phyloP scores from a whole-genome alignment of 2,797 vertebrate species.

The Champsocephalus gunnari region DNA sequence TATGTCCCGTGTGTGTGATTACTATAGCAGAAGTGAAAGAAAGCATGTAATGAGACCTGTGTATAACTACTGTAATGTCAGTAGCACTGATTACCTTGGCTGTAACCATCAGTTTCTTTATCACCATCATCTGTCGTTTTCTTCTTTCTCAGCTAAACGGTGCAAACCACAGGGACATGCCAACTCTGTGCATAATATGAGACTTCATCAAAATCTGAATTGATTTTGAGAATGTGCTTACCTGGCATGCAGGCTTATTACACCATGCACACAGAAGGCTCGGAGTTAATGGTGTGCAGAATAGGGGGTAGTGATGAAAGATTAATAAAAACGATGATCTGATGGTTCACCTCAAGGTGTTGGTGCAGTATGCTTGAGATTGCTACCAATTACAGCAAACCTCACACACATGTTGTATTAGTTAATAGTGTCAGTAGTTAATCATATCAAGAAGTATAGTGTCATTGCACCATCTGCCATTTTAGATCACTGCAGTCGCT shows the following conservation, averaged over 20 bases:
- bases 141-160: constrained; percentile 5
- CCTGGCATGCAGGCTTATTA: constrained; percentile 15
- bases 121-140: neutral
- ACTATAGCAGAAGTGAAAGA: constrained; percentile 16
- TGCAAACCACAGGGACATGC: neutral
- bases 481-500: neutral
- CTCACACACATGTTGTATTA: neutral
- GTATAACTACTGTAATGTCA: neutral
- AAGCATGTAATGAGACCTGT: constrained; percentile 3
- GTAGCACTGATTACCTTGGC: neutral
- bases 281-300: constrained; percentile 43
- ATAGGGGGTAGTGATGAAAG: constrained; percentile 17
- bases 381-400: constrained; percentile 4
- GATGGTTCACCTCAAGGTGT: constrained; percentile 22
- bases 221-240: constrained; percentile 46
- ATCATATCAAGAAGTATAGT: neutral
- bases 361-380: constrained; percentile 9
- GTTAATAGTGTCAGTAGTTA: neutral
- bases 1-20: constrained; percentile 5
- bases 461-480: neutral
- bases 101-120: neutral
- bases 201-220: constrained; percentile 40
- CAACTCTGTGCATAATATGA: neutral
- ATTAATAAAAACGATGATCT: constrained; percentile 34
- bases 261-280: constrained; percentile 13